Evolutionary conservation across 2,113 vertebrate genomes (phyloP).

Genomic region (Panthera uncia): DNA sequence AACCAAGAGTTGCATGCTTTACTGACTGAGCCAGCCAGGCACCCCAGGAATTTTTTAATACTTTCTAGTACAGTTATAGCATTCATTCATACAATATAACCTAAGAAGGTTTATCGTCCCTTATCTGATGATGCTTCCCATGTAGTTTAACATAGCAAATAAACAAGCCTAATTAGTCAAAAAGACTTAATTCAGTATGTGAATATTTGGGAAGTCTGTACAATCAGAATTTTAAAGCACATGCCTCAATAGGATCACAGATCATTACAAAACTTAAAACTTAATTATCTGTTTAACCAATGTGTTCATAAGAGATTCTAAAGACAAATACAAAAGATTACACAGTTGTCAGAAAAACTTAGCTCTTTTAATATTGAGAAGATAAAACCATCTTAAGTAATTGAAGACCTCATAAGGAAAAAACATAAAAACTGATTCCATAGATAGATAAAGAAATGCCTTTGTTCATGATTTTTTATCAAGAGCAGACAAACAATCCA

Average conservation of each 20-base stretch:
- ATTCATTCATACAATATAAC: not conserved
- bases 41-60: not conserved
- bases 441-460: not conserved
- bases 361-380: not conserved
- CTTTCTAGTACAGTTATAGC: not conserved
- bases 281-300: not conserved
- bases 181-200: not conserved
- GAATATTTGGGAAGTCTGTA: not conserved
- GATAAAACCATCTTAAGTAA: not conserved
- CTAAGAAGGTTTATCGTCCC: not conserved
- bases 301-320: not conserved
- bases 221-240: not conserved
- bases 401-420: not conserved
- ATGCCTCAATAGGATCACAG: not conserved
- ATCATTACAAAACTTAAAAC: not conserved
- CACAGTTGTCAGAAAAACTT: not conserved
- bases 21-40: no score
- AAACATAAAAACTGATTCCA: not conserved
- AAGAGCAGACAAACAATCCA: not conserved
- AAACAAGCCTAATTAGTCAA: not conserved
- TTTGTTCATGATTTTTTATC: not conserved
- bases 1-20: no score
- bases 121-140: not conserved
- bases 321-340: not conserved
- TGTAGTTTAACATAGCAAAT: not conserved